Conservation (phyloP, 2,113 vertebrate species). For the Genyomyrus donnyi region DNA sequence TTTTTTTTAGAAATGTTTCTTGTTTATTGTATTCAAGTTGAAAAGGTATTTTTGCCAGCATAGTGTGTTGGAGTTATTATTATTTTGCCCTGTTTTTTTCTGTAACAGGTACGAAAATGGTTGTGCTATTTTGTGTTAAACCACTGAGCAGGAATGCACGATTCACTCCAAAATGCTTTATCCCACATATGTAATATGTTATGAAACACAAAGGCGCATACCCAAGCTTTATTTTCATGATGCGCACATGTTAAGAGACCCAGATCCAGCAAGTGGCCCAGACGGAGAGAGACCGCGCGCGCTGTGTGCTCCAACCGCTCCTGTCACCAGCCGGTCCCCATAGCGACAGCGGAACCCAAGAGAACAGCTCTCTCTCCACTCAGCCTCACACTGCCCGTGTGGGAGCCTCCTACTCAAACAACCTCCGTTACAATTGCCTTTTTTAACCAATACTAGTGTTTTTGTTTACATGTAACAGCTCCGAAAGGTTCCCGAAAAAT, state of each 20-base stretch:
- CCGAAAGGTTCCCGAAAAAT: background rate
- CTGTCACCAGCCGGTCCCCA: background rate
- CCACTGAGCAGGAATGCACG: background rate
- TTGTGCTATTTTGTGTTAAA: background rate
- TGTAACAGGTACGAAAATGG: background rate
- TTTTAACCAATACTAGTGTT: background rate
- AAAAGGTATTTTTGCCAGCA: background rate
- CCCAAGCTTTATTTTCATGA: background rate
- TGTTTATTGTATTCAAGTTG: background rate
- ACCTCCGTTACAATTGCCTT: background rate
- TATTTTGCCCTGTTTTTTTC: background rate
- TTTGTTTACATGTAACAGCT: background rate
- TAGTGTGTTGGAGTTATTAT: background rate
- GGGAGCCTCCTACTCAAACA: background rate
- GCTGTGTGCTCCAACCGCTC: background rate
- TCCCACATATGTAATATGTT: background rate
- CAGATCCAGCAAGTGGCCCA: background rate
- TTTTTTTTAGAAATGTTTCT: background rate
- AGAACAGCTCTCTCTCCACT: background rate
- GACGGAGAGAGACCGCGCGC: background rate
- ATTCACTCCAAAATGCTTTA: background rate
- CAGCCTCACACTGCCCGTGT: background rate
- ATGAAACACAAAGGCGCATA: background rate
- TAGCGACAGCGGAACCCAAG: background rate
- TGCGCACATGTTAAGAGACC: background rate